phyloP scores from a whole-genome alignment of 2,113 vertebrate genomes.

The Urocynchramus pylzowi region DNA sequence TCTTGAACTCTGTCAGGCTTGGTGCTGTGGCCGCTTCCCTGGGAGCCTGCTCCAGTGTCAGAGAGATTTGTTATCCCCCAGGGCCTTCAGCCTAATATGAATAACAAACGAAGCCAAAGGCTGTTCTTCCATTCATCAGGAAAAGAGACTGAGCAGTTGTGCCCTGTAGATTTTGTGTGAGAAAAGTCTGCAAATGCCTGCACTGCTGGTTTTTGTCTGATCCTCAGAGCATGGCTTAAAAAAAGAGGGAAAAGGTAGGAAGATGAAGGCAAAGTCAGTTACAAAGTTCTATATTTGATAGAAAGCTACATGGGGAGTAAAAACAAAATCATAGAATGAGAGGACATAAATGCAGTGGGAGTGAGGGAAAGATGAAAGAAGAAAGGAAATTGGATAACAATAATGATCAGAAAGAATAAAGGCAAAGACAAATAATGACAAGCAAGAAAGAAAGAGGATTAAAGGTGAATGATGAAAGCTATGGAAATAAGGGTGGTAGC shows the following conservation, averaged over 20 bases:
- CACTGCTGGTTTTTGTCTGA: not conserved
- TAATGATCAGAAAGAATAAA: slow-evolving; percentile 57
- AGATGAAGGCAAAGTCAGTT: slow-evolving; percentile 61
- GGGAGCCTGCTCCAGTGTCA: not conserved
- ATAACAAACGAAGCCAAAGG: not conserved
- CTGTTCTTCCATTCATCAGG: not conserved
- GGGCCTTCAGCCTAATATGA: not conserved
- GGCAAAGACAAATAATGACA: slow-evolving; percentile 56
- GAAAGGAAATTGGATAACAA: slow-evolving; percentile 64
- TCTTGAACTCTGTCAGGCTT: not conserved
- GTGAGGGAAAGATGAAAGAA: slow-evolving; percentile 53
- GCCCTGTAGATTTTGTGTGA: not conserved
- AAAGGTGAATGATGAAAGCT: slow-evolving; percentile 62
- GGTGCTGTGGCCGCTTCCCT: not conserved
- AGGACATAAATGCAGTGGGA: slow-evolving; percentile 25
- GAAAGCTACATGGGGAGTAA: slow-evolving; percentile 20
- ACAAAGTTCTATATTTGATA: slow-evolving; percentile 21
- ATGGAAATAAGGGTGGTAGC: slow-evolving; percentile 47
- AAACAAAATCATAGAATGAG: slow-evolving; percentile 49
- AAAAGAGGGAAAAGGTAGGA: not conserved
- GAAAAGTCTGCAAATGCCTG: not conserved
- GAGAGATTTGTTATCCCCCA: not conserved
- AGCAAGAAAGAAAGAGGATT: slow-evolving; percentile 39
- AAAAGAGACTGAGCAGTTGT: not conserved
- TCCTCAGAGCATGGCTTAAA: not conserved